Conservation (phyloP, 1,140 invertebrate genomes). For the Pogonognathellus flavescens region DNA sequence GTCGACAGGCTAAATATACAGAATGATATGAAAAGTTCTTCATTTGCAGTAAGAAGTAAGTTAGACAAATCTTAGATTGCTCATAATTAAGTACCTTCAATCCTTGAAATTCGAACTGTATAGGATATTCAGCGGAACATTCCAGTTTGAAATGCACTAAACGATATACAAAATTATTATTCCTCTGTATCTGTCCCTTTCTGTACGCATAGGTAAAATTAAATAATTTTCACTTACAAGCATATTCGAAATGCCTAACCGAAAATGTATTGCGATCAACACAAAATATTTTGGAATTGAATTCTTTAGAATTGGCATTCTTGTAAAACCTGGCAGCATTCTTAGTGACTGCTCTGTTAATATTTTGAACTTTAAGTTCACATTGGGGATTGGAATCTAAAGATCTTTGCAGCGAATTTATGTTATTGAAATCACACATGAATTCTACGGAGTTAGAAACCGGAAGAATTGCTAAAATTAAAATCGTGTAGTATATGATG, state of each 20-base stretch:
- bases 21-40: neutral
- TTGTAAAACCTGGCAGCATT: neutral
- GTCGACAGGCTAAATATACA: constrained; percentile 19
- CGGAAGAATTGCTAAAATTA: neutral
- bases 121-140: neutral
- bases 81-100: constrained; percentile 7
- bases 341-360: neutral
- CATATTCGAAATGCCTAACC: neutral
- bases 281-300: neutral
- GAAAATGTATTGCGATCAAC: neutral
- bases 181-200: neutral
- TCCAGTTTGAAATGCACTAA: neutral
- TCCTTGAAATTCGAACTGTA: constrained; percentile 7
- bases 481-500: neutral
- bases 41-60: no score
- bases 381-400: neutral
- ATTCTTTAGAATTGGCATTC: neutral
- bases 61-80: neutral
- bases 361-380: constrained; percentile 13
- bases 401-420: neutral
- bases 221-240: constrained; percentile 8
- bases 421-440: neutral
- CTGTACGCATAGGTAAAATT: no score
- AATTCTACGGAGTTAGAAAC: neutral
- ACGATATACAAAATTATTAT: neutral